Percentiles rank a stretch among this genome's conserved stretches.
Conservation (phyloP, 2,888 invertebrate genomes). For the Callyntrura guangdongensis region DNA sequence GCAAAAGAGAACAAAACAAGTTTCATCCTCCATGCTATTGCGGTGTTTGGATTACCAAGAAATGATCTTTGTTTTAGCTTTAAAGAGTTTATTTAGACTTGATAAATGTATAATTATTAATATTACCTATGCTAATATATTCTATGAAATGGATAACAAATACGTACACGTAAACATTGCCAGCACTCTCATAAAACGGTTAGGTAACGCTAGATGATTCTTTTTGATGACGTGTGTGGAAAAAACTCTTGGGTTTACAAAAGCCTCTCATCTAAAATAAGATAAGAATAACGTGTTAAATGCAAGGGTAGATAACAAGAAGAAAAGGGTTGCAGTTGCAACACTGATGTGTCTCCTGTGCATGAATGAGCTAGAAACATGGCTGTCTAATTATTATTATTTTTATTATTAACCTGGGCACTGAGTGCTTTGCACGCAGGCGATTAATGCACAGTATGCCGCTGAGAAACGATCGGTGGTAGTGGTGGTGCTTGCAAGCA, state of each 20-base stretch:
- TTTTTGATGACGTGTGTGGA: no score
- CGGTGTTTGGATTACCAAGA: slow-evolving; percentile 1
- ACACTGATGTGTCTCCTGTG: neutral
- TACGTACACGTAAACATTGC: neutral
- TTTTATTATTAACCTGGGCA: no score
- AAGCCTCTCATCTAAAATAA: neutral
- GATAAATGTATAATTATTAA: neutral
- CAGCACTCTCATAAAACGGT: neutral
- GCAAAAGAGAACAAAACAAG: neutral
- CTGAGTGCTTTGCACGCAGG: no score
- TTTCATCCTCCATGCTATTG: neutral
- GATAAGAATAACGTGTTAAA: neutral
- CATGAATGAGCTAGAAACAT: neutral
- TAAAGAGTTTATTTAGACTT: neutral
- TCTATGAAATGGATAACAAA: slow-evolving; percentile 7
- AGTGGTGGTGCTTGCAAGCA: no score
- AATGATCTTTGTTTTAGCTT: neutral
- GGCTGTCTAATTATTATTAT: no score
- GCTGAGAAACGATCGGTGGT: no score
- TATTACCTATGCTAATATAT: neutral
- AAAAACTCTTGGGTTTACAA: no score
- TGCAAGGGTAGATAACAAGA: neutral
- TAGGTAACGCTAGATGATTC: neutral
- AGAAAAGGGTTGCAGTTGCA: neutral
- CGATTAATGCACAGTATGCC: no score